Evolutionary conservation across 64 coral and sea anemone species (phyloP), one percentile per base, ranked within the genome.

Genomic region (Porites lutea): DNA sequence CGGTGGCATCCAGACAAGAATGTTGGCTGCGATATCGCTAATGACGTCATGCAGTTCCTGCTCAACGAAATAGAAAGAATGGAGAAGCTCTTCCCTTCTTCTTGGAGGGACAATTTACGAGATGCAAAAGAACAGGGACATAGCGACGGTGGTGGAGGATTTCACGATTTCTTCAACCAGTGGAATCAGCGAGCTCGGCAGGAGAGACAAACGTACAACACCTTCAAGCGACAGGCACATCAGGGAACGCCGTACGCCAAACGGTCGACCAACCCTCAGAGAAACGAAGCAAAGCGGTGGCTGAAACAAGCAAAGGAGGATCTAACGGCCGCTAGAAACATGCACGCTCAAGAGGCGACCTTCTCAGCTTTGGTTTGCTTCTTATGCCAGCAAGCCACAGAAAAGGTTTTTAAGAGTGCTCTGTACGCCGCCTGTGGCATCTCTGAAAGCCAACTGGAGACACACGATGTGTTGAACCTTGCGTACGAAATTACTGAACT

Each of bases 1-100:
- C 82, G 91, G 27, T 99, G 97, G 97, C 97, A 99, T 65, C 97
- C 97, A n/a, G 97, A 99, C 75, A 96, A 96, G 69, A 99, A 99
- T 48, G 83, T 92, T 15, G 91, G 94, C 59, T 88, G 85, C 54
- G 94, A 96, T 52, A 93, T 99, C 57, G 91, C 94, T 12, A 93
- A 89, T 47, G 97, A 99, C 45, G 77, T 96, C 18, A 99, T 96
- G 91, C 83, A 99, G 74, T 99, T 96, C 86, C 72, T 99, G 59
- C 94, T 99, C n/a, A 88, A 89, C 51, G 97, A 99, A 61, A 96
- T 99, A 21, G 97, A 96, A 54, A 87, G 82, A 86, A 83, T 96
- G 91, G 97, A 96, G 59, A 86, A 79, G 79, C 70, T 99, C 74
- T 94, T 93, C 64, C 94, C 88, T 0, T 91, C 85, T 20, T 89